Evolutionary conservation across 2,113 vertebrate species (phyloP), one percentile per base, ranked within the genome.

Genomic region (Ancistrus triradiatus): DNA sequence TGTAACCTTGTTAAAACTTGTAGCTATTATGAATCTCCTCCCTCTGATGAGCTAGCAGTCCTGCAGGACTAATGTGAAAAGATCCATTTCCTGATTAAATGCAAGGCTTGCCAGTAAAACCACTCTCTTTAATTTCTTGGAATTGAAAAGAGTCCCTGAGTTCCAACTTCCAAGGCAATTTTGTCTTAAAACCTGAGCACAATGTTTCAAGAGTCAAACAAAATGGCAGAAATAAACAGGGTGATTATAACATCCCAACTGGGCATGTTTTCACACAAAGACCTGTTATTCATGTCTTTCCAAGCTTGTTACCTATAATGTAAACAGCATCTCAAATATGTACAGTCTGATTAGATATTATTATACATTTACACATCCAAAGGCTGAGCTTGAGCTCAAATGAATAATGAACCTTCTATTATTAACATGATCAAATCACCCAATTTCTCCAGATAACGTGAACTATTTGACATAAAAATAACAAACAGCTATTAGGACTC

Each of bases 111-210:
- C 50, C 65, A 66, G 47, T 47, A 74, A 70, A 77, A 53, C 55
- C 71, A 77, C 65, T 77, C 60, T 68, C 44, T 59, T 74, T 77
- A 74, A 77, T 74, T 77, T 68, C 59, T 50, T 66, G 68, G 44
- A 47, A 68, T 52, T 56, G 50, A 71, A 50, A 58, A 56, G 28
- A 60, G 28, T 61, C 15, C 25, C 31, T 25, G 6, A 22, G 47
- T 49, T 15, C 21, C n/a, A 58, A 43, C 17, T 3, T 37, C 10
- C 11, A 37, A 1, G 11, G 58, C 25, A 63, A 51, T 19, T 28
- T 15, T 33, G 35, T 55, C 10, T 37, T 18, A 49, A 14, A 61
- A 19, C 25, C 52, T 24, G 8, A 40, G 28, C 38, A 43, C 25
- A 69, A 68, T 57, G 11, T 18, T 25, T 43, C 14, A 8, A 43